Conservation (phyloP, 2,888 invertebrate genomes). For the Sarcophaga variegata region DNA sequence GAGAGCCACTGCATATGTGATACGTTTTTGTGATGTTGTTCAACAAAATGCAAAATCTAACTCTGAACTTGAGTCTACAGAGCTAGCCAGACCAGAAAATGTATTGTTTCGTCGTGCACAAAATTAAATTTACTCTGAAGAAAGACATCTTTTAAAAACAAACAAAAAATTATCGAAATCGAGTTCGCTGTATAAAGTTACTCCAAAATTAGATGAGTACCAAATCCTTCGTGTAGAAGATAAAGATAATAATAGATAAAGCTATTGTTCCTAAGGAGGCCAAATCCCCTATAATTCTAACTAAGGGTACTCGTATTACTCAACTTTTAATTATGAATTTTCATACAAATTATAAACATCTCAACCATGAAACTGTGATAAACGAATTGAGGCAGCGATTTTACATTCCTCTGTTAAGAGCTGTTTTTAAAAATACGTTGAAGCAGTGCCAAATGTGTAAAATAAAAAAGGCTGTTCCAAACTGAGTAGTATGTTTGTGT, state of each 20-base stretch:
- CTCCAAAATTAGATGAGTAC: constrained; percentile 48
- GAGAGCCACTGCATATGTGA: constrained; percentile 32
- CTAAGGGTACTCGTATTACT: too few relatives aligned
- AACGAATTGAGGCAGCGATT: constrained; percentile 51
- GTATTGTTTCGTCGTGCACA: constrained; percentile 39
- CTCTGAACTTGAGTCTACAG: constrained; percentile 10
- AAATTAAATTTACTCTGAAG: constrained; percentile 22
- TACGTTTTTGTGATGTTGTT: constrained; percentile 35
- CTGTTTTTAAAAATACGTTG: too few relatives aligned
- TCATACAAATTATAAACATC: constrained; percentile 27
- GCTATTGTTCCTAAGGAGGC: constrained; percentile 14
- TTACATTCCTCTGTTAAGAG: too few relatives aligned
- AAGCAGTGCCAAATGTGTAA: too few relatives aligned
- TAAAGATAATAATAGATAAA: constrained; percentile 8
- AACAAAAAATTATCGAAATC: constrained; percentile 33
- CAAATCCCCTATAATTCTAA: too few relatives aligned
- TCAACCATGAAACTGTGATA: constrained; percentile 53
- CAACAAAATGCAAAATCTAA: constrained; percentile 15
- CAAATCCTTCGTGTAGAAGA: not conserved
- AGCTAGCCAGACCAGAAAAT: constrained; percentile 43
- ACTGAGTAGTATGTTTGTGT: too few relatives aligned
- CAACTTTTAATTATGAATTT: too few relatives aligned
- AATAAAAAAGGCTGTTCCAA: too few relatives aligned
- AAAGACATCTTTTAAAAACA: constrained; percentile 30
- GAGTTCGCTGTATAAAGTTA: constrained; percentile 33